Evolutionary conservation across 2,888 invertebrate species (phyloP).

Genomic region (Glaucopsyche alexis): DNA sequence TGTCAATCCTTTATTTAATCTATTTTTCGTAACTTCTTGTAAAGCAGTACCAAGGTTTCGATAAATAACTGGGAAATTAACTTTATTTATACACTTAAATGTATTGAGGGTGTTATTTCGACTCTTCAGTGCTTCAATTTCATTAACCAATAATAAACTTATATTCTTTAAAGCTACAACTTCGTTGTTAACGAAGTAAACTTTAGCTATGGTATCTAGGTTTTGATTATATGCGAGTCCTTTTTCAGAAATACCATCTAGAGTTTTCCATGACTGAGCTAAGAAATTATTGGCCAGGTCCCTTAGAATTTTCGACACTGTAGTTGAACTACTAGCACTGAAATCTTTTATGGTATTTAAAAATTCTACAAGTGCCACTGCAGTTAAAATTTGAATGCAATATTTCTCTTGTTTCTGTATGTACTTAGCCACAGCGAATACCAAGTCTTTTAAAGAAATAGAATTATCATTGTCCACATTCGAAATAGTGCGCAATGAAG

Average conservation of each 20-base stretch:
- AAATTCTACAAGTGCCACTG: conserved; percentile 75
- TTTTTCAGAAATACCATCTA: conserved; percentile 81
- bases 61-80: conserved; percentile 84
- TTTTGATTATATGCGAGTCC: conserved; percentile 83
- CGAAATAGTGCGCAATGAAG: conserved; percentile 62
- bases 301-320: conserved; percentile 65
- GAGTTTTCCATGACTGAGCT: conserved; percentile 84
- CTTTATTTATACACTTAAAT: conserved; percentile 83
- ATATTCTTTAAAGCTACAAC: conserved; percentile 80
- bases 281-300: conserved; percentile 74
- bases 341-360: conserved; percentile 72
- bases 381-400: conserved; percentile 78
- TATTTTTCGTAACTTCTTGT: conserved; percentile 75
- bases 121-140: conserved; percentile 77
- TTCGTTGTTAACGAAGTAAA: conserved; percentile 81
- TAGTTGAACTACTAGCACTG: conserved; percentile 53
- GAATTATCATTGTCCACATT: conserved; percentile 50
- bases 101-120: conserved; percentile 80
- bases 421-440: conserved; percentile 58
- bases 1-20: conserved; percentile 71
- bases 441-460: conserved; percentile 58
- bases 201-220: conserved; percentile 82
- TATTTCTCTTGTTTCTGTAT: conserved; percentile 71
- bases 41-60: conserved; percentile 83
- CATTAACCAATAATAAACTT: conserved; percentile 75